These are phyloP conservation scores for Atopsyche davidsoni DNA, from an alignment of 1,140 invertebrate genomes.

Conservation along the genomic window DNA sequence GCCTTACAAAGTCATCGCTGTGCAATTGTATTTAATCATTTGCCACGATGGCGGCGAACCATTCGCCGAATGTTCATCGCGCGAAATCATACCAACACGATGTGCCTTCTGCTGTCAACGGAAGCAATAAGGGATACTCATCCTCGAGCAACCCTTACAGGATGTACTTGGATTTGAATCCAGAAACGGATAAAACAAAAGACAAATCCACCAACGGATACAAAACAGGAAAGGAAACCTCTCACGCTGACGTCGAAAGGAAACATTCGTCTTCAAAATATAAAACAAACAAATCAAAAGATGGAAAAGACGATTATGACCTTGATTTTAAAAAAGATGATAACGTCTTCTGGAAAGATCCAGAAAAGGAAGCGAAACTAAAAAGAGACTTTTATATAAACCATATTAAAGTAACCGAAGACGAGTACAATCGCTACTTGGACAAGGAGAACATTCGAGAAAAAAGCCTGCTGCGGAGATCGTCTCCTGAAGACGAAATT, in stretches of 20 bases:
- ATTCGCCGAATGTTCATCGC: not conserved
- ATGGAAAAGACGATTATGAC: constrained; percentile 20
- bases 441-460: constrained; percentile 33
- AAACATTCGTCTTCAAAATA: not conserved
- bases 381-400: constrained; percentile 42
- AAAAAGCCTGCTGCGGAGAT: constrained; percentile 32
- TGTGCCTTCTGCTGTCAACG: constrained; percentile 2
- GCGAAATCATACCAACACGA: not conserved
- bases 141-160: not conserved
- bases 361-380: constrained; percentile 38
- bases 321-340: constrained; percentile 18
- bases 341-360: constrained; percentile 40
- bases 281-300: constrained; percentile 7
- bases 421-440: constrained; percentile 38
- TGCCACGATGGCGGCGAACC: too few species aligned
- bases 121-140: not conserved
- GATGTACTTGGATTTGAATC: not conserved
- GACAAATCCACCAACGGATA: not conserved
- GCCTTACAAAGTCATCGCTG: too few species aligned
- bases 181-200: not conserved
- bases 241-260: not conserved
- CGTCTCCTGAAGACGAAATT: constrained; percentile 36
- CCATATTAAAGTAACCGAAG: constrained; percentile 40
- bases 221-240: not conserved
- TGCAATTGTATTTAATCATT: too few species aligned